Conservation (phyloP, 2,113 vertebrate species). For the Poeciliopsis retropinna region DNA sequence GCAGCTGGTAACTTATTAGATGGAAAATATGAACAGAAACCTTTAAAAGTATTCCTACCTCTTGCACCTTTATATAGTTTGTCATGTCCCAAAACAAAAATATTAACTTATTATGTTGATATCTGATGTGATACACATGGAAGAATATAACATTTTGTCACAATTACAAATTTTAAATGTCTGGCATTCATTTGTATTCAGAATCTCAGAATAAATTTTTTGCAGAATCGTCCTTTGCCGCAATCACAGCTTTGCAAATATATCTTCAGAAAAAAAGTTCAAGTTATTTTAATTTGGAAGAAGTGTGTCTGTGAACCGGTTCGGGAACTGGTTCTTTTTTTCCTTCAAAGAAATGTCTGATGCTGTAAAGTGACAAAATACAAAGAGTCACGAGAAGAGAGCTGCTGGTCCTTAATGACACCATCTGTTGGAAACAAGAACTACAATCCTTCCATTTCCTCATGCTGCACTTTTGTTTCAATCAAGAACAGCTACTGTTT, state of each 20-base stretch:
- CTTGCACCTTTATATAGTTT: neutral
- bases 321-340: too few relatives aligned
- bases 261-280: neutral
- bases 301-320: too few relatives aligned
- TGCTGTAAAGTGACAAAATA: neutral
- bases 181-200: neutral
- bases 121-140: neutral
- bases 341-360: neutral
- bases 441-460: neutral
- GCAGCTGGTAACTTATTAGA: neutral
- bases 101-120: neutral
- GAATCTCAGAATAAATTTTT: neutral
- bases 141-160: neutral
- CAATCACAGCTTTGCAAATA: neutral
- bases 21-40: neutral
- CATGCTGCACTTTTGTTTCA: neutral
- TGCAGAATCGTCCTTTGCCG: neutral
- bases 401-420: neutral
- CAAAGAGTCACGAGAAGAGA: neutral
- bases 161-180: neutral
- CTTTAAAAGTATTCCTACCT: neutral
- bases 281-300: too few relatives aligned
- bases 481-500: neutral
- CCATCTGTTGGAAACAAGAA: neutral
- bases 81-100: neutral